Base-by-base conservation (phyloP, 2,113 vertebrate species). In the Calidris pygmaea region DNA sequence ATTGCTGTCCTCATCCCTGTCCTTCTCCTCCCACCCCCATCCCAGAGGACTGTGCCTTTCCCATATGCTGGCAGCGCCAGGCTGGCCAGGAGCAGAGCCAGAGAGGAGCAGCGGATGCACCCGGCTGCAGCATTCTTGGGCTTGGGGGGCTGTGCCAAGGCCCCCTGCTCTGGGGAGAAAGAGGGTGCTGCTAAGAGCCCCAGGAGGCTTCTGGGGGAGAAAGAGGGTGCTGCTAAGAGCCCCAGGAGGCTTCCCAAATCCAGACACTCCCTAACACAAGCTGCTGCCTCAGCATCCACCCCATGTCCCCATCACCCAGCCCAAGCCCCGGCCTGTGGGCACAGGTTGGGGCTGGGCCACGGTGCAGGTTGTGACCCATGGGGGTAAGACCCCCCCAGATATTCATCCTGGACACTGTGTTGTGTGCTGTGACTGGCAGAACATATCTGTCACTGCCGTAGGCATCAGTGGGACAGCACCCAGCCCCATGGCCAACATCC, bases 91-190 rank as follows among this genome's bases (percentile, higher is more conserved):
- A 58, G 50, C 24, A 19, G 80, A 12, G 84, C 59, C 73, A 67
- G 78, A 74, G 24, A 0, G 0, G 23, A 53, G 68, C 43, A 27
- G 53, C 0, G 3, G 20, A 52, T 43, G 18, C 0, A 1, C 58
- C 26, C 3, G 0, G 20, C n/a, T 50, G 75, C 86, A 80, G 72
- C 62, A 66, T 34, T 56, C 21, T 2, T 2, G 3, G 66, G 23
- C 26, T 11, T 4, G 10, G 48, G 55, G 72, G 27, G 32, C 43
- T 68, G 52, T 9, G 12, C 23, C 0, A 0, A 70, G 58, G 6
- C 39, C 48, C 23, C 35, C 75, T 65, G 74, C 74, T 79, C 66
- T 3, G 1, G 13, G 43, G 27, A 67, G 10, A 59, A 72, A n/a
- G 21, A 2, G 7, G 26, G n/a, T 19, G 27, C 9, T 59, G 32